Evolutionary conservation across 2,797 vertebrate genomes (phyloP).

Genomic region (Paratrypauchen microcephalus): DNA sequence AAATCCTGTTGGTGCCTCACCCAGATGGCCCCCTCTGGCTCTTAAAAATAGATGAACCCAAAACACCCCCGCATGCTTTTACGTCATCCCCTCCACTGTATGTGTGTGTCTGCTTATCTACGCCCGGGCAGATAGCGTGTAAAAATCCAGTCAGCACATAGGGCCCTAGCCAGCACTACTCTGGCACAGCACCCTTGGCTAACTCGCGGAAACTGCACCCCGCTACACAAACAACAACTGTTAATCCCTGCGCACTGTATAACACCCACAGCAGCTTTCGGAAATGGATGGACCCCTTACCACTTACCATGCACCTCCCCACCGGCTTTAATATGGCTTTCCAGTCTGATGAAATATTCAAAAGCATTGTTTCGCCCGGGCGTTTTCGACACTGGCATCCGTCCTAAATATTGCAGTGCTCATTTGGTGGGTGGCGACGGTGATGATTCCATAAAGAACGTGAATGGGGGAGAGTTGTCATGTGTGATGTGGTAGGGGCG

Average conservation of each 20-base stretch:
- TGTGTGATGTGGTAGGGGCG: conserved; percentile 52
- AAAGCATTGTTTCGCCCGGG: conserved; percentile 58
- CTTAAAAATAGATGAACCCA: conserved; percentile 70
- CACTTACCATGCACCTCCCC: background rate
- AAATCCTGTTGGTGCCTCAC: conserved; percentile 60
- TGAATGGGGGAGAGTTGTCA: conserved; percentile 77
- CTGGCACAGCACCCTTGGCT: conserved; percentile 54
- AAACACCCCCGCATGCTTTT: conserved; percentile 53
- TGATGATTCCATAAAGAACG: conserved; percentile 80
- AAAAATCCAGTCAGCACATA: conserved; percentile 63
- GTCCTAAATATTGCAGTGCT: conserved; percentile 69
- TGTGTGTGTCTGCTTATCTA: conserved; percentile 61
- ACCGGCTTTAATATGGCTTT: conserved; percentile 51
- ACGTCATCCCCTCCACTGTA: conserved; percentile 52
- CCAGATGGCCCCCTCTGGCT: conserved; percentile 48
- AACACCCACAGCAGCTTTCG: conserved; percentile 52
- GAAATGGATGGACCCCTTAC: conserved; percentile 39
- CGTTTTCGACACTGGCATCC: conserved; percentile 48
- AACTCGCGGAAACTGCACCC: conserved; percentile 65
- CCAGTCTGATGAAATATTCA: conserved; percentile 68
- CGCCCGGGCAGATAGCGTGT: conserved; percentile 58
- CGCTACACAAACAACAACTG: conserved; percentile 66
- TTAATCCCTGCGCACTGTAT: conserved; percentile 50
- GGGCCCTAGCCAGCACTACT: conserved; percentile 54
- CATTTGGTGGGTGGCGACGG: conserved; percentile 60